Evolutionary conservation across 2,113 vertebrate genomes (phyloP), one percentile per base, ranked within the genome.

Genomic region (Scatophagus argus): DNA sequence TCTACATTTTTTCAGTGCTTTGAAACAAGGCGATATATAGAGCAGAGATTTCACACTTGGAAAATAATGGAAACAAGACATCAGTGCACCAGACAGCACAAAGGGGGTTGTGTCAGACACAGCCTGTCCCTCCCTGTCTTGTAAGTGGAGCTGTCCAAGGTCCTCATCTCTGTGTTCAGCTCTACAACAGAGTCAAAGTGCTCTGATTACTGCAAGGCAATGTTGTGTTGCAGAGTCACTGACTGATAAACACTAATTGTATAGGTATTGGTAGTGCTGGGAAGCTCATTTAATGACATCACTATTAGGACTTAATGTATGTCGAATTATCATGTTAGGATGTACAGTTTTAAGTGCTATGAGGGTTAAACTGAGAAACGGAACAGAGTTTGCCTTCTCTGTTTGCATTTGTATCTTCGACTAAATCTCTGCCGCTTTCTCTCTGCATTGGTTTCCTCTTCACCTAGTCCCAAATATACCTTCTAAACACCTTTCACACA

Each of bases 121-220:
- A 52, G 36, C 21, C n/a, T 8, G 2, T 49, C 31, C 39, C 25
- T 67, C 41, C 27, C 16, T 11, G 38, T 62, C 8, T 6, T 25
- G 5, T 23, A 62, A 10, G 31, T 25, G 52, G 70, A 84, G 76
- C 70, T 74, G 82, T 79, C 76, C 82, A 13, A 5, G 52, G 82
- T 74, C 10, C 82, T 74, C 43, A 84, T 64, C 59, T 58, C 36
- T 46, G 6, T 16, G 23, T 55, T 17, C 0, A 4, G 23, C 62
- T 43, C 29, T 31, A 8, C 8, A 11, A 23, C 1, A 61, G 55
- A 47, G 43, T 11, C 17, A 16, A 65, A 38, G 49, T 29, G n/a
- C 49, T 65, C 41, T 16, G 5, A 31, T 32, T 46, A 38, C 19
- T 14, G 25, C 38, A 62, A 12, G 4, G 7, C 5, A 32, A 6